These are phyloP conservation scores for Thymelicus acteon DNA, from an alignment of 2,888 invertebrate species.

Conservation along the genomic window DNA sequence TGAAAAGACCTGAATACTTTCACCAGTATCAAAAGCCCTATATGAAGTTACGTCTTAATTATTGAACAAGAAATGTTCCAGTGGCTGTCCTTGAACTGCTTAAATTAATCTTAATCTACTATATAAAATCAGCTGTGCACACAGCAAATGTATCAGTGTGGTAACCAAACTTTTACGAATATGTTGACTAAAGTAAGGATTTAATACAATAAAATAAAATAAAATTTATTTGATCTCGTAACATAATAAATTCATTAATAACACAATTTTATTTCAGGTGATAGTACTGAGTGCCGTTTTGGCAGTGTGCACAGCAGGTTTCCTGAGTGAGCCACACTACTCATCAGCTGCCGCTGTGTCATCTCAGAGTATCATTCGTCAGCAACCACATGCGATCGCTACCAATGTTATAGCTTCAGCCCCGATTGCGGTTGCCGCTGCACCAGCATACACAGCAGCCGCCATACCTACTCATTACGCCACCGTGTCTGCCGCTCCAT, in stretches of 20 bases:
- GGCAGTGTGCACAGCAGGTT: slow-evolving; percentile 70
- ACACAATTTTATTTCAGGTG: slow-evolving; percentile 54
- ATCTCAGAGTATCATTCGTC: slow-evolving; percentile 68
- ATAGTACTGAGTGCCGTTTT: slow-evolving; percentile 67
- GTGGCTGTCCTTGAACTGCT: slow-evolving; percentile 27
- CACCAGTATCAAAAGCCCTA: slow-evolving; percentile 4
- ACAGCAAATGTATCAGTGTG: slow-evolving; percentile 33
- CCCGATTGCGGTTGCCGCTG: slow-evolving; percentile 46
- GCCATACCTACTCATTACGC: slow-evolving; percentile 36
- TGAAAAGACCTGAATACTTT: slow-evolving; percentile 19
- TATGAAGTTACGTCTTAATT: slow-evolving; percentile 8
- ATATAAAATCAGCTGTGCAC: slow-evolving; percentile 36
- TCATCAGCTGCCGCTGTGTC: slow-evolving; percentile 68
- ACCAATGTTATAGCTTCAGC: slow-evolving; percentile 39
- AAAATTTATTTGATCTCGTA: background rate
- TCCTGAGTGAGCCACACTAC: slow-evolving; percentile 67
- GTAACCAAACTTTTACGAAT: background rate
- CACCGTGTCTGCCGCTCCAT: slow-evolving; percentile 46
- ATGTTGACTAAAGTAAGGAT: slow-evolving; percentile 40
- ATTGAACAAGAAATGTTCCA: slow-evolving; percentile 16
- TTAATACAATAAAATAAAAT: background rate
- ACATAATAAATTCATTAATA: background rate
- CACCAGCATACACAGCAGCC: slow-evolving; percentile 41
- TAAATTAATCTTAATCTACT: slow-evolving; percentile 27
- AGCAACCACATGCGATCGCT: slow-evolving; percentile 47